Evolutionary conservation across 1,140 invertebrate genomes (phyloP).

Genomic region (Eubasilissa regina): DNA sequence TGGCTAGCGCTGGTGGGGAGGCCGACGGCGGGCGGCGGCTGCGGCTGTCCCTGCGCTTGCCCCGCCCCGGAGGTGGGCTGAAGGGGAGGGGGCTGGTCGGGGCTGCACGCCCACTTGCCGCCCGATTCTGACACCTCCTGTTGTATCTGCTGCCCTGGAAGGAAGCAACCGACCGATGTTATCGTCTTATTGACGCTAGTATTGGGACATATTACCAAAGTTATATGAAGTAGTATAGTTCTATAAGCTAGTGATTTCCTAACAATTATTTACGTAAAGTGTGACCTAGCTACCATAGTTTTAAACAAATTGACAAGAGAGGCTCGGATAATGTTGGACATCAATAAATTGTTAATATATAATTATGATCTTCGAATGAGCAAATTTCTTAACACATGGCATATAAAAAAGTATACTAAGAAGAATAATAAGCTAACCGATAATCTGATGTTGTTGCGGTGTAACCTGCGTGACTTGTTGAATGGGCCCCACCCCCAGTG

Average conservation of each 20-base stretch:
- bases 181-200: slow-evolving; percentile 15
- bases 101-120: slow-evolving; percentile 60
- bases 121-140: slow-evolving; percentile 84
- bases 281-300: too few relatives aligned
- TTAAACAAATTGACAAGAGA: too few relatives aligned
- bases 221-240: too few relatives aligned
- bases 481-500: slow-evolving; percentile 62
- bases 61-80: slow-evolving; percentile 62
- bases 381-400: too few relatives aligned
- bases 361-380: too few relatives aligned
- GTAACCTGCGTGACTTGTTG: slow-evolving; percentile 51
- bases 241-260: background rate
- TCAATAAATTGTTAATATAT: too few relatives aligned
- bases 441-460: slow-evolving; percentile 56
- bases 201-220: background rate
- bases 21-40: slow-evolving; percentile 58
- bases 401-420: slow-evolving; percentile 23
- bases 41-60: slow-evolving; percentile 60
- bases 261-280: too few relatives aligned
- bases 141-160: slow-evolving; percentile 76
- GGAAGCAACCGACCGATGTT: slow-evolving; percentile 54
- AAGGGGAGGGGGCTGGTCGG: slow-evolving; percentile 56
- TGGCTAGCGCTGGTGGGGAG: slow-evolving; percentile 61
- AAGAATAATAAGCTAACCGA: slow-evolving; percentile 55
- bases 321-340: too few relatives aligned